Evolutionary conservation across 1,140 invertebrate genomes (phyloP).

Genomic region (Drosophila sulfurigaster): DNA sequence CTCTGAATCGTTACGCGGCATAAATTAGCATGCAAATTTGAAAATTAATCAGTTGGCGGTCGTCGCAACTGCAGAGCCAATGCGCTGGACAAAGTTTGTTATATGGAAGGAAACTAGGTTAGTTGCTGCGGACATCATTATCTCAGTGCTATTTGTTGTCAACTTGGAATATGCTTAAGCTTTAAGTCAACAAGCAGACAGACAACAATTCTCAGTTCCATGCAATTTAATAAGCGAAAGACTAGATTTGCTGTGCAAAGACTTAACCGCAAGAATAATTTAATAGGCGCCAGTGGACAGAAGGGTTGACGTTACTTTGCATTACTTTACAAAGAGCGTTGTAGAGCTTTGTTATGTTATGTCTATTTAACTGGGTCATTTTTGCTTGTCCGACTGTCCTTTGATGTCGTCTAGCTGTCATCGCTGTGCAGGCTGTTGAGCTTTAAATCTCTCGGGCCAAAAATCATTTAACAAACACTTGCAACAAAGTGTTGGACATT

Average conservation of each 20-base stretch:
- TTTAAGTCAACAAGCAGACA: neutral
- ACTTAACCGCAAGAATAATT: neutral
- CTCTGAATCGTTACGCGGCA: neutral
- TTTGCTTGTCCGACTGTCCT: neutral
- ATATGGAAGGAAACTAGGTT: neutral
- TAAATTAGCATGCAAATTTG: conserved; percentile 47
- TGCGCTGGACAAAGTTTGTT: conserved; percentile 8
- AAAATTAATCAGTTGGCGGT: conserved; percentile 28
- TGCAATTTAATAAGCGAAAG: neutral
- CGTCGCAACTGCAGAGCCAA: conserved; percentile 15
- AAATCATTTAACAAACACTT: conserved; percentile 34
- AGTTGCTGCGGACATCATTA: conserved; percentile 13
- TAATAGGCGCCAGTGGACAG: too few relatives aligned
- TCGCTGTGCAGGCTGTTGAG: conserved; percentile 7
- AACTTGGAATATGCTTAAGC: neutral
- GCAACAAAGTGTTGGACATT: conserved; percentile 21
- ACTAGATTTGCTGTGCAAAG: neutral
- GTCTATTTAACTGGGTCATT: conserved; percentile 20
- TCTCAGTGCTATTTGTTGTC: neutral
- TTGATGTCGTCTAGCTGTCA: conserved; percentile 13
- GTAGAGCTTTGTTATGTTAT: neutral
- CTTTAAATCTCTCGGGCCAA: conserved; percentile 52
- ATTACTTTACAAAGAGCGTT: neutral
- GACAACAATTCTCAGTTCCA: neutral
- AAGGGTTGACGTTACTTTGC: neutral